Evolutionary conservation across 2,113 vertebrate genomes (phyloP).

Genomic region (Phyllostomus discolor): DNA sequence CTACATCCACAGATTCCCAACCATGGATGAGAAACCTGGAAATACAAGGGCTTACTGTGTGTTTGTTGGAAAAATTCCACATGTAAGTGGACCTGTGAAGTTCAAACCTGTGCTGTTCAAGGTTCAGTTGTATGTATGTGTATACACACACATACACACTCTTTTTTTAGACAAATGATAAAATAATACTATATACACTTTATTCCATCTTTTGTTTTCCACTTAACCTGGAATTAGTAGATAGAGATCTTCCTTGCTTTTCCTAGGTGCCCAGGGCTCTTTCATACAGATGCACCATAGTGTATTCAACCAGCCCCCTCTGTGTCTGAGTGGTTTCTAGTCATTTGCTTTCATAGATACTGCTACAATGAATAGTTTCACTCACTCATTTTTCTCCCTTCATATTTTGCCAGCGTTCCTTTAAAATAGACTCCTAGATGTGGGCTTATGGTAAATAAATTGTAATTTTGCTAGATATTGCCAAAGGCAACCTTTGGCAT

Average conservation of each 20-base stretch:
- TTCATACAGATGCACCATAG: accelerated
- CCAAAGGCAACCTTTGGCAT: not conserved
- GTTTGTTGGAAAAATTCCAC: not conserved
- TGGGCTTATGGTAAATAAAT: not conserved
- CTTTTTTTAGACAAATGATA: not conserved
- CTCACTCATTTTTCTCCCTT: not conserved
- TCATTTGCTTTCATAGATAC: not conserved
- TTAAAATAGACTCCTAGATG: not conserved
- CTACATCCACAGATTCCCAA: not conserved
- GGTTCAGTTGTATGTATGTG: not conserved
- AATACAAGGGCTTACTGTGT: not conserved
- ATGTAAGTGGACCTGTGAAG: not conserved
- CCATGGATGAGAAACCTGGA: not conserved
- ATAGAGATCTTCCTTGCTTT: not conserved
- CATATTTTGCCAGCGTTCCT: not conserved
- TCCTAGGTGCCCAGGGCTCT: not conserved
- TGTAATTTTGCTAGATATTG: not conserved
- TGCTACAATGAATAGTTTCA: not conserved
- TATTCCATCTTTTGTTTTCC: not conserved
- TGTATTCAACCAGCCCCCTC: not conserved
- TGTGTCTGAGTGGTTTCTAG: not conserved
- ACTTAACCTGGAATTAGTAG: not conserved
- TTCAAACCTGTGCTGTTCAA: not conserved
- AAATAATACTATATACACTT: not conserved
- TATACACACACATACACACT: not conserved